These are phyloP conservation scores for Erebia palarica DNA, from an alignment of 2,888 invertebrate species.

Conservation along the genomic window DNA sequence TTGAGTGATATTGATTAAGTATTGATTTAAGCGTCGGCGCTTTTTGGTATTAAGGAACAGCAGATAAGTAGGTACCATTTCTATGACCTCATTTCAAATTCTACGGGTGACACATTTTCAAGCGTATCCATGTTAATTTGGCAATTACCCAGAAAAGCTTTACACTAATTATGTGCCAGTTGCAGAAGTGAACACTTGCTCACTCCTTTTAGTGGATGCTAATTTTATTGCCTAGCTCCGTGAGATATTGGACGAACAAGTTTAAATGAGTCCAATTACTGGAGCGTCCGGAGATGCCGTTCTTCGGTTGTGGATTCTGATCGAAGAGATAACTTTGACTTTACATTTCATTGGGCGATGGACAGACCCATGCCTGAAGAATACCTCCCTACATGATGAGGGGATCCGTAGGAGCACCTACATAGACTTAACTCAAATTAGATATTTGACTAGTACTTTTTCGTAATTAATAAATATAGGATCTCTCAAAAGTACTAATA, in stretches of 20 bases:
- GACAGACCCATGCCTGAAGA: no score
- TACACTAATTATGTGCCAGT: slow-evolving; percentile 36
- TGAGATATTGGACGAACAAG: slow-evolving; percentile 29
- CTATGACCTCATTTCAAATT: no score
- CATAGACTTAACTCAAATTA: no score
- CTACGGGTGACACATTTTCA: slow-evolving; percentile 5
- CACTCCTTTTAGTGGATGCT: slow-evolving; percentile 39
- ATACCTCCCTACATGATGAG: no score
- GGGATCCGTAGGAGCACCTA: no score
- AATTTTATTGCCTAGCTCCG: slow-evolving; percentile 36
- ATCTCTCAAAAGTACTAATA: no score
- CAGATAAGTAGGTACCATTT: no score
- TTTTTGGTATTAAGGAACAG: no score
- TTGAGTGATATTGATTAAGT: no score
- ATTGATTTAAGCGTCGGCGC: no score
- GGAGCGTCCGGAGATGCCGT: slow-evolving; percentile 5
- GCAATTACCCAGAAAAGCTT: slow-evolving; percentile 35
- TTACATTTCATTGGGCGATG: not conserved
- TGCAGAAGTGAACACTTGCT: slow-evolving; percentile 31
- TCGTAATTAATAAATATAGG: no score
- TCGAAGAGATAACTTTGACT: slow-evolving; percentile 1
- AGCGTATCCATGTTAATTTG: slow-evolving; percentile 32
- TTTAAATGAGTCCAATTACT: slow-evolving; percentile 30
- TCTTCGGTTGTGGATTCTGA: slow-evolving; percentile 3
- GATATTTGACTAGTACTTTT: no score